Evolutionary conservation across 2,888 invertebrate genomes (phyloP).

Genomic region (Caenorhabditis afra): DNA sequence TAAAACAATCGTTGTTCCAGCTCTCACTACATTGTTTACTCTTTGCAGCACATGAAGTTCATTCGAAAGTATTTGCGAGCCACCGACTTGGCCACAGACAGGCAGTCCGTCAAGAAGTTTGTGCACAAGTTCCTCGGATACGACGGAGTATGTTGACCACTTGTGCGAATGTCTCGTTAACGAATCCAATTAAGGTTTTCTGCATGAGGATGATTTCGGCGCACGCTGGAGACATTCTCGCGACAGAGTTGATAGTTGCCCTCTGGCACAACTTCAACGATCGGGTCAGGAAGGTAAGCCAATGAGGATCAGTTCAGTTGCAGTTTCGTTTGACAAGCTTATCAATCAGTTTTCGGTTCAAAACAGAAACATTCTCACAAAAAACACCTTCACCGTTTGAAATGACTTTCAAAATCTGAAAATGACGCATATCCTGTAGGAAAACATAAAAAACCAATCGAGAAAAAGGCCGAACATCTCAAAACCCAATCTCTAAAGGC

Average conservation of each 20-base stretch:
- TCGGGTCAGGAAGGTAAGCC: conserved; percentile 77
- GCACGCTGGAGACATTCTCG: conserved; percentile 81
- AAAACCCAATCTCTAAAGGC: conserved; percentile 61
- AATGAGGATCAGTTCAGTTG: conserved; percentile 34
- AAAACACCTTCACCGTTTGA: background rate
- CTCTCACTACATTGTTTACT: no score
- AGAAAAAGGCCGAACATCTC: conserved; percentile 14
- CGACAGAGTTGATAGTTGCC: conserved; percentile 80
- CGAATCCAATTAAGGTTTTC: conserved; percentile 73
- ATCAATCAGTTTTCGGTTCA: conserved; percentile 30
- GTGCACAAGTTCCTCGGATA: conserved; percentile 81
- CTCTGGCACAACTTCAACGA: conserved; percentile 81
- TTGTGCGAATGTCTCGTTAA: conserved; percentile 8
- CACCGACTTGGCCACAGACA: conserved; percentile 80
- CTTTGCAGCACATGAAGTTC: conserved; percentile 81
- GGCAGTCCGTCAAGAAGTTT: conserved; percentile 81
- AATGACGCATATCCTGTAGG: background rate
- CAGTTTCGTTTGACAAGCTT: conserved; percentile 44
- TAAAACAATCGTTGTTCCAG: no score
- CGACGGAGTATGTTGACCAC: conserved; percentile 71
- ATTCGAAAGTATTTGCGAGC: conserved; percentile 80
- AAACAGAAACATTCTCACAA: background rate
- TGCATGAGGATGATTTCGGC: conserved; percentile 81
- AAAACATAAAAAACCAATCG: background rate
- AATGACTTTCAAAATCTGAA: background rate